Percentiles rank a stretch among this genome's conserved stretches.
Evolutionary conservation across 2,888 invertebrate genomes (phyloP).

Genomic region (Drosophila aldrichi): DNA sequence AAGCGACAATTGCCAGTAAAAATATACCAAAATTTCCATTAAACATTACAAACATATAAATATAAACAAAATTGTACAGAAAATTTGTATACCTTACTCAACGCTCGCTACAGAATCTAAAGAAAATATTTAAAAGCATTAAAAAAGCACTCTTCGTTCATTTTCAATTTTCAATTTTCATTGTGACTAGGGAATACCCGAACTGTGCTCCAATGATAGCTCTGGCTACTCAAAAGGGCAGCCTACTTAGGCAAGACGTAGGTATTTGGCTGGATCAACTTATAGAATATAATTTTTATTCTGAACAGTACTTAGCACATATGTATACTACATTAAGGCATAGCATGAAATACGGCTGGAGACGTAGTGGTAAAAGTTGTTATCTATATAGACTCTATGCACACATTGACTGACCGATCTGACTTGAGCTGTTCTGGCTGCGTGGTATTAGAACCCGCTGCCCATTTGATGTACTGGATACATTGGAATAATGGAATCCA

Average conservation of each 20-base stretch:
- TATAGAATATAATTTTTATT: neutral
- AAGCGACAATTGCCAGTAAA: conserved; percentile 1
- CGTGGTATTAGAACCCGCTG: neutral
- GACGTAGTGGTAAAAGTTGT: neutral
- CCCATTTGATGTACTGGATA: conserved; percentile 27
- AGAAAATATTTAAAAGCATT: neutral
- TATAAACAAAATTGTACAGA: neutral
- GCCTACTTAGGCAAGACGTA: neutral
- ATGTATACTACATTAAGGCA: neutral
- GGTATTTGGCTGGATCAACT: neutral
- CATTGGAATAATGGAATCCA: conserved; percentile 19
- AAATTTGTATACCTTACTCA: neutral
- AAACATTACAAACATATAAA: neutral
- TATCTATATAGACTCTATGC: too few species aligned
- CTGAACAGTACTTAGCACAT: neutral
- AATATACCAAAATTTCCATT: neutral
- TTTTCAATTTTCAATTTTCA: neutral
- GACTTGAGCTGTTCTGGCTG: neutral
- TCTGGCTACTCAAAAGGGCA: too few species aligned
- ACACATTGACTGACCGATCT: too few species aligned
- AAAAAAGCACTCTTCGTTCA: neutral
- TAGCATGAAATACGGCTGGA: neutral
- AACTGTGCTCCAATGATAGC: too few species aligned
- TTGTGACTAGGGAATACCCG: too few species aligned
- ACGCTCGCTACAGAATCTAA: neutral